These are phyloP conservation scores for Exephanes ischioxanthus DNA, from an alignment of 2,888 invertebrate genomes.

Conservation along the genomic window DNA sequence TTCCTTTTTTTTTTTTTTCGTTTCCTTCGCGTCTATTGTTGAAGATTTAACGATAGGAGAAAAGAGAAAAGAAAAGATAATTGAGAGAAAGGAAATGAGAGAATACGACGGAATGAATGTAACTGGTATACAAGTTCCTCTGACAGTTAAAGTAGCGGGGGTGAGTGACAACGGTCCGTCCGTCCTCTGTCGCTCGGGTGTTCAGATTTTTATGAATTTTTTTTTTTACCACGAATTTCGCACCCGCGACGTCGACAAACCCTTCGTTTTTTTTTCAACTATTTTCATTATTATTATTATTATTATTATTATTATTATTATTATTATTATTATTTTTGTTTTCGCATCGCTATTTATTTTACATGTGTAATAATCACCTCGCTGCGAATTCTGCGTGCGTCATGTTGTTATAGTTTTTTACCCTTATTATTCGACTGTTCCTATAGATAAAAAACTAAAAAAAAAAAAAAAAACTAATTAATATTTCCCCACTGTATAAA, in stretches of 20 bases:
- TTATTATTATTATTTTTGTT: conserved; percentile 63
- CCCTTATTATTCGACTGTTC: conserved; percentile 58
- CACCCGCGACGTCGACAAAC: conserved; percentile 56
- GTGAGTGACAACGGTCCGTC: conserved; percentile 75
- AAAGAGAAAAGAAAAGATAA: conserved; percentile 30
- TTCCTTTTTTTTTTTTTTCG: conserved; percentile 34
- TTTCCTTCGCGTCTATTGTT: conserved; percentile 38
- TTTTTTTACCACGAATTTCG: conserved; percentile 53
- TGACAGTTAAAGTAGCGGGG: conserved; percentile 82
- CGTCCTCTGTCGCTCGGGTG: conserved; percentile 76
- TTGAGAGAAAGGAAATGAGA: conserved; percentile 65
- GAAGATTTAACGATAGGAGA: conserved; percentile 59
- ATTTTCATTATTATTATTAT: conserved; percentile 68
- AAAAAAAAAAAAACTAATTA: conserved; percentile 54
- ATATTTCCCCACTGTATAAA: conserved; percentile 67
- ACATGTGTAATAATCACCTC: conserved; percentile 60
- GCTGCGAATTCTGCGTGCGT: conserved; percentile 61
- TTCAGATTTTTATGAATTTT: conserved; percentile 49
- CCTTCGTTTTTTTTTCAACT: conserved; percentile 67
- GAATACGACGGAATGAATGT: conserved; percentile 77
- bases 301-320: conserved; percentile 63
- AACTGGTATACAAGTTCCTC: conserved; percentile 93
- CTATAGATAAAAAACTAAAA: conserved; percentile 33
- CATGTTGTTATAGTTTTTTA: conserved; percentile 62
- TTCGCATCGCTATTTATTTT: conserved; percentile 68